A percentile compares a stretch with the other conserved stretches of the same genome.
These are phyloP conservation scores for Chaenogobius annularis DNA, from an alignment of 2,113 vertebrate genomes.

Conservation along the genomic window DNA sequence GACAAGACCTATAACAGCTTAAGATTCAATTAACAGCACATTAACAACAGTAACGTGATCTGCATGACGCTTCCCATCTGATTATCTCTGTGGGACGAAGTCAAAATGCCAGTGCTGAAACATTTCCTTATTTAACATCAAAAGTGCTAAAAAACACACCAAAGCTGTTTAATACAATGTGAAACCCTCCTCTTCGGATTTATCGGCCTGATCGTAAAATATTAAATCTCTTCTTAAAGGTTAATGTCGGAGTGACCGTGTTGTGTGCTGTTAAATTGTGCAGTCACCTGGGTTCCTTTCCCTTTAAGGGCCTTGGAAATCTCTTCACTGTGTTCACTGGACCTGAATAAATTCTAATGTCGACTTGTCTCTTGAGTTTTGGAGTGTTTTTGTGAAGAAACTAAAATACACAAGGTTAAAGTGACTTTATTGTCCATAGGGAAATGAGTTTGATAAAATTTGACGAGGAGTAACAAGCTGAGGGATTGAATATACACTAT, in stretches of 20 bases:
- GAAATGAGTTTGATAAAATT: not conserved
- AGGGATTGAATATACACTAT: no score
- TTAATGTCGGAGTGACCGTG: constrained; percentile 2
- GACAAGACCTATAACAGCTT: not conserved
- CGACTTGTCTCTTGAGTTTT: not conserved
- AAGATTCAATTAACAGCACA: not conserved
- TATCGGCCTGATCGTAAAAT: not conserved
- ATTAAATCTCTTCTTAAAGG: constrained; percentile 8
- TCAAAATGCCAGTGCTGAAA: not conserved
- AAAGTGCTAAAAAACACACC: not conserved
- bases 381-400: not conserved
- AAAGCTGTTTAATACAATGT: not conserved
- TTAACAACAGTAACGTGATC: not conserved
- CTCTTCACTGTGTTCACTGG: constrained; percentile 8
- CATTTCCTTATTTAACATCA: not conserved
- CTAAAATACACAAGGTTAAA: not conserved
- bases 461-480: not conserved
- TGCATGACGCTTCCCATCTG: not conserved
- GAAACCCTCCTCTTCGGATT: not conserved
- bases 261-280: constrained; percentile 8
- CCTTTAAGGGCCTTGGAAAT: constrained; percentile 6
- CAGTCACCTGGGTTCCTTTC: constrained; percentile 9
- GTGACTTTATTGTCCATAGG: not conserved
- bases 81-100: not conserved
- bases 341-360: not conserved